These are phyloP conservation scores for Aselliscus stoliczkanus DNA, from an alignment of 2,797 vertebrate genomes.

Conservation along the genomic window DNA sequence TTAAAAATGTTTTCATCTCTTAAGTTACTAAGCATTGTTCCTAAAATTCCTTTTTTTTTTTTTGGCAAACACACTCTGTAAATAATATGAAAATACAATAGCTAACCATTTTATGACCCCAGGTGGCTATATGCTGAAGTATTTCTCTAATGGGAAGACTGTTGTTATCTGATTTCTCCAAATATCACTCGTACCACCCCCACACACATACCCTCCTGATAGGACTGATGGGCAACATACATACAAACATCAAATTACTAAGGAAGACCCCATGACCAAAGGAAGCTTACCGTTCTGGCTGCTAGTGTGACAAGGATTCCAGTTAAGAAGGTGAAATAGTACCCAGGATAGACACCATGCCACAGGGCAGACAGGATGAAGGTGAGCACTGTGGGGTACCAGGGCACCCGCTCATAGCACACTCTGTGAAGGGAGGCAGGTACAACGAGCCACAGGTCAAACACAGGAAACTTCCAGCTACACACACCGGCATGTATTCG, in stretches of 20 bases:
- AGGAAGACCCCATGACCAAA: neutral
- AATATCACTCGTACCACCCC: neutral
- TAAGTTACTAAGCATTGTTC: neutral
- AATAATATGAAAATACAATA: neutral
- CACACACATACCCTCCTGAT: neutral
- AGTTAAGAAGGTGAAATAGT: constrained; percentile 98
- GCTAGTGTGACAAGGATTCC: constrained; percentile 93
- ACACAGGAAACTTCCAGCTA: neutral
- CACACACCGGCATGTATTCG: neutral
- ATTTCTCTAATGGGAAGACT: neutral
- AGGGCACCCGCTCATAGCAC: constrained; percentile 92
- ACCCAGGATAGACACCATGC: constrained; percentile 98
- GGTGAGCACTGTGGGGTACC: constrained; percentile 88
- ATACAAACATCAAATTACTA: neutral
- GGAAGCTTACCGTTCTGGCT: constrained; percentile 88
- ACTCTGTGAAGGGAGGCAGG: constrained; percentile 83
- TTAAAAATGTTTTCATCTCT: constrained; percentile 12
- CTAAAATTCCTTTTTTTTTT: constrained; percentile 23
- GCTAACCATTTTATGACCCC: neutral
- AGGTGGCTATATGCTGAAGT: neutral
- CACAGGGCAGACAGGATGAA: constrained; percentile 96
- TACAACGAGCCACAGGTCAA: neutral
- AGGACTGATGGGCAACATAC: neutral
- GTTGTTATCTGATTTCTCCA: neutral
- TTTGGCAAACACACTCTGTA: constrained; percentile 2